These are phyloP conservation scores for Goniozus legneri DNA, from an alignment of 1,140 invertebrate species.

Conservation along the genomic window DNA sequence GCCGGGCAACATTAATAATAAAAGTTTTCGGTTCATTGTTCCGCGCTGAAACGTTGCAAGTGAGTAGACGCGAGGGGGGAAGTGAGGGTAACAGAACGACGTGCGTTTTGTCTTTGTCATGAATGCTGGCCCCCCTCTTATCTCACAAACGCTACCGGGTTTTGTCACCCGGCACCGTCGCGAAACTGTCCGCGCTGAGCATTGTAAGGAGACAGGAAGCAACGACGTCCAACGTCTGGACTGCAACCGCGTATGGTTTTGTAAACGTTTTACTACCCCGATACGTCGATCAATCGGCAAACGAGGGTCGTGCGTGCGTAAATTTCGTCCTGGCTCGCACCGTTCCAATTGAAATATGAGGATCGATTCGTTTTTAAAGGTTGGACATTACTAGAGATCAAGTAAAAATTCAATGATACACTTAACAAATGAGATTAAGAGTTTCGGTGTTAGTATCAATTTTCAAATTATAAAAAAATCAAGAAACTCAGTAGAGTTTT, in stretches of 20 bases:
- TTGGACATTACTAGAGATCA: too few species aligned
- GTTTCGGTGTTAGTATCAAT: too few species aligned
- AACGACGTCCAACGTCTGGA: constrained; percentile 42
- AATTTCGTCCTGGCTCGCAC: too few species aligned
- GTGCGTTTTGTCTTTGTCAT: constrained; percentile 52
- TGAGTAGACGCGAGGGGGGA: constrained; percentile 7
- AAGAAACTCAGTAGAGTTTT: too few species aligned
- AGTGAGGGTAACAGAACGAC: constrained; percentile 7
- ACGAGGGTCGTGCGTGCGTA: constrained; percentile 32
- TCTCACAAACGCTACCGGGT: constrained; percentile 46
- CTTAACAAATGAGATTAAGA: too few species aligned
- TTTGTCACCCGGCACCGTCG: constrained; percentile 35
- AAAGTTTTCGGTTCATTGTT: constrained; percentile 34
- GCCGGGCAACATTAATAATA: constrained; percentile 38
- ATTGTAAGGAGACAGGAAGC: constrained; percentile 52
- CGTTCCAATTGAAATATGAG: too few species aligned
- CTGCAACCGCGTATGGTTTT: too few species aligned
- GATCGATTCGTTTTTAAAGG: too few species aligned
- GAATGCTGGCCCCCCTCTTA: constrained; percentile 53
- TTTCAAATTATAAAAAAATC: too few species aligned
- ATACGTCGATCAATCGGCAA: constrained; percentile 37
- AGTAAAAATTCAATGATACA: too few species aligned
- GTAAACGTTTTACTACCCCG: too few species aligned
- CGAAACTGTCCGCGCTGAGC: constrained; percentile 42
- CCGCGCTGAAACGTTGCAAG: constrained; percentile 9